phyloP scores from a whole-genome alignment of 2,113 vertebrate genomes.

The Notothenia coriiceps region DNA sequence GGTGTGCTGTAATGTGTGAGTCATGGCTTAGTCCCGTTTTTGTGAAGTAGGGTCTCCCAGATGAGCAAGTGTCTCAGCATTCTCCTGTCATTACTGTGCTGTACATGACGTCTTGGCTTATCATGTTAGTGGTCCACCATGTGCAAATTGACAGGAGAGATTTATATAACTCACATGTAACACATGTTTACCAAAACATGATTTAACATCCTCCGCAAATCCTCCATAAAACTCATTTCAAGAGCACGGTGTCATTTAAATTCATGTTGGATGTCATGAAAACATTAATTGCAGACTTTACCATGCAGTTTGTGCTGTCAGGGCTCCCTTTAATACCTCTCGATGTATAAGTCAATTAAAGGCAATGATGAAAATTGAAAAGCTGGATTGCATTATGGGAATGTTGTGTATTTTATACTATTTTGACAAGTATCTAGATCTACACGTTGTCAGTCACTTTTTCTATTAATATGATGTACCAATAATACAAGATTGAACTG shows the following conservation, averaged over 20 bases:
- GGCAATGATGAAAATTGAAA: neutral
- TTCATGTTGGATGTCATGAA: neutral
- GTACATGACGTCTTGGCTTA: constrained; percentile 24
- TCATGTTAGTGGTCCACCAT: constrained; percentile 34
- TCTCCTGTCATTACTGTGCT: constrained; percentile 13
- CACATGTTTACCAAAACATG: constrained; percentile 22
- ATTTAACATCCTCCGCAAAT: neutral
- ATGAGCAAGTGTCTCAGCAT: constrained; percentile 38
- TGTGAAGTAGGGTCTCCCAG: constrained; percentile 20
- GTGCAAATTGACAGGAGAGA: constrained; percentile 31
- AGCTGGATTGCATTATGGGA: neutral
- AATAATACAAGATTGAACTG: neutral
- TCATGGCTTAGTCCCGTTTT: constrained; percentile 1
- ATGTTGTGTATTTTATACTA: neutral
- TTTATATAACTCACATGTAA: constrained; percentile 19
- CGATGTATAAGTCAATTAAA: neutral
- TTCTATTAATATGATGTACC: neutral
- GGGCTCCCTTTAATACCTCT: neutral
- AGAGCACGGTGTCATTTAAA: neutral
- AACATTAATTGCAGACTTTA: neutral
- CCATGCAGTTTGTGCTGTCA: neutral
- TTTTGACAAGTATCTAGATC: neutral
- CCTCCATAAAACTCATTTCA: neutral
- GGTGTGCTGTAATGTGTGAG: neutral
- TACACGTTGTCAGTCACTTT: neutral